These are phyloP conservation scores for Ranitomeya imitator DNA, from an alignment of 2,113 vertebrate genomes.

Conservation along the genomic window DNA sequence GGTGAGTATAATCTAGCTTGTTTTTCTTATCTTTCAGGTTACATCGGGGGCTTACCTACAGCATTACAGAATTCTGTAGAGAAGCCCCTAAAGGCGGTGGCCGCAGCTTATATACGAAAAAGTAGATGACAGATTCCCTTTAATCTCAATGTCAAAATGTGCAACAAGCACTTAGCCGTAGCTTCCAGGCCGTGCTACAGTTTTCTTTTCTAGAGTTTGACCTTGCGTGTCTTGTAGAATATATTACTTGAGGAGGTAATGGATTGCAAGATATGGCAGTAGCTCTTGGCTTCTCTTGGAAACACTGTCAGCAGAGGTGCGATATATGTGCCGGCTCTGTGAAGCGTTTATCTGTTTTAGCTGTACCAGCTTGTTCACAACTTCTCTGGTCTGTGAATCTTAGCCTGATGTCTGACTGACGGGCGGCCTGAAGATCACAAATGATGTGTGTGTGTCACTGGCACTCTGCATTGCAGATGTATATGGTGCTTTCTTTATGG, in stretches of 20 bases:
- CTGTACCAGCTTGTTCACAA: constrained; percentile 30
- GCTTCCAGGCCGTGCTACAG: not conserved
- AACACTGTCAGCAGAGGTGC: constrained; percentile 26
- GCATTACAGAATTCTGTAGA: no score
- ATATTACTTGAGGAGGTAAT: constrained; percentile 32
- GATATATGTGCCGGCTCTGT: constrained; percentile 12
- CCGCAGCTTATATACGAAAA: no score
- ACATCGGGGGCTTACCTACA: no score
- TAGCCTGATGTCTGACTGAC: not conserved
- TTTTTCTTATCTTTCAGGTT: no score
- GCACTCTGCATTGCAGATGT: not conserved
- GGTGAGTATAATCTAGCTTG: no score
- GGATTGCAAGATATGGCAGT: constrained; percentile 23
- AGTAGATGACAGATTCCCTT: no score
- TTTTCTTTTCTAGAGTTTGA: constrained; percentile 15
- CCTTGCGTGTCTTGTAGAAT: constrained; percentile 31
- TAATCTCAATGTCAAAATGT: not conserved
- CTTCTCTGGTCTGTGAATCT: not conserved
- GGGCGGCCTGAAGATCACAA: not conserved
- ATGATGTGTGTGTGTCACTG: not conserved
- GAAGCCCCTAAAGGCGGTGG: no score
- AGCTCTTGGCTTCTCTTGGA: constrained; percentile 1
- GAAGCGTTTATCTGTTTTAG: not conserved
- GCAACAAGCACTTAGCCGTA: not conserved
- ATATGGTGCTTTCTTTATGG: not conserved